These are phyloP conservation scores for Capra hircus DNA, from an alignment of 2,113 vertebrate genomes.

Conservation along the genomic window DNA sequence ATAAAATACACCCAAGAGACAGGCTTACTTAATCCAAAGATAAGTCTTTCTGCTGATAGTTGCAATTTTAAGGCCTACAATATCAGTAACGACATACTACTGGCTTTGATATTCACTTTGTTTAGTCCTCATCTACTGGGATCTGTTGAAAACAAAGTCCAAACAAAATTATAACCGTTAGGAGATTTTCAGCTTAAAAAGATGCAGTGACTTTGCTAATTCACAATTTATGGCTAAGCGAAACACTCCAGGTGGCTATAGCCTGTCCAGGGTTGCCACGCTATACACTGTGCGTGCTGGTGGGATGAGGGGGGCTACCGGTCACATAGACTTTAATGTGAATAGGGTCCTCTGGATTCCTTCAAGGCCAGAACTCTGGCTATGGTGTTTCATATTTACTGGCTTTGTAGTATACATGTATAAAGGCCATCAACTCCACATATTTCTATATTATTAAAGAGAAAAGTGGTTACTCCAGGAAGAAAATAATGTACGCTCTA, in stretches of 20 bases:
- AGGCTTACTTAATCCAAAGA: constrained; percentile 73
- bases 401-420: background rate
- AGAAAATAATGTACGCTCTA: background rate
- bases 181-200: constrained; percentile 31
- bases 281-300: background rate
- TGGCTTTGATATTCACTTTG: constrained; percentile 75
- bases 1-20: constrained; percentile 75
- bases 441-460: background rate
- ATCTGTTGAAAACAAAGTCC: constrained; percentile 80
- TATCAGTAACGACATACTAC: constrained; percentile 78
- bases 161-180: constrained; percentile 69
- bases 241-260: background rate
- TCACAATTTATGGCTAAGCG: background rate
- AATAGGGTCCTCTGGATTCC: background rate
- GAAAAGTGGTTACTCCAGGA: background rate
- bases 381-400: background rate
- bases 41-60: constrained; percentile 83
- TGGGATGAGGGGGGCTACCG: rapidly evolving
- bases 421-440: background rate
- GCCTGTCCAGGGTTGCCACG: too few species aligned
- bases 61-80: constrained; percentile 75
- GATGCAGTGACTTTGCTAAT: constrained; percentile 48
- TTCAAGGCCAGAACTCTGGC: background rate
- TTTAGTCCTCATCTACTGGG: constrained; percentile 75
- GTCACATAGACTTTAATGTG: background rate